Evolutionary conservation across 2,888 invertebrate species (phyloP).

Genomic region (Erebia palarica): DNA sequence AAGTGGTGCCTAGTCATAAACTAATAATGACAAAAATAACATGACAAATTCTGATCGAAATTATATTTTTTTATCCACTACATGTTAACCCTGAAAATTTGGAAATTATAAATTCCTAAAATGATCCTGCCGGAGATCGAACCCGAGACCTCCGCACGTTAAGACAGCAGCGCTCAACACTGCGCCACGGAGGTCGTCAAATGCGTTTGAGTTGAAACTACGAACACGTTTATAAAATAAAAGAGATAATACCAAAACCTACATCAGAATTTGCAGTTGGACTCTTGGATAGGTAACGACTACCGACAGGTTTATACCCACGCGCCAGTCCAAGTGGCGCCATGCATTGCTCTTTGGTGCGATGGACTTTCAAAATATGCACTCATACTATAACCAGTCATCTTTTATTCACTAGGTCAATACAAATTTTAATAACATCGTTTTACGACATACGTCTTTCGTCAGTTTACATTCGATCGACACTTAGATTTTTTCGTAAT

Average conservation of each 20-base stretch:
- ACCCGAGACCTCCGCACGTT: too few species aligned
- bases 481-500: neutral
- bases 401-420: neutral
- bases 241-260: neutral
- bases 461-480: neutral
- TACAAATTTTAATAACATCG: neutral
- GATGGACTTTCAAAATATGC: constrained; percentile 5
- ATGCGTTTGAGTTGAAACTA: neutral
- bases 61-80: too few species aligned
- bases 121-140: too few species aligned
- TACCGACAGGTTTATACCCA: constrained; percentile 15
- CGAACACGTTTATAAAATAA: neutral
- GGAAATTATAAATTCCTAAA: too few species aligned
- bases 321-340: constrained; percentile 20
- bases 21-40: too few species aligned
- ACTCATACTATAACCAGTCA: neutral
- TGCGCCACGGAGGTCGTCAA: too few species aligned
- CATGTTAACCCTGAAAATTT: too few species aligned
- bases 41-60: too few species aligned
- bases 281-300: neutral
- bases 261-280: constrained; percentile 2
- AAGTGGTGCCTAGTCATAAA: too few species aligned
- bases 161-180: too few species aligned
- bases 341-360: neutral
- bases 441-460: neutral